Percentiles rank a stretch among this genome's conserved stretches.
These are phyloP conservation scores for Globodera ellingtonae DNA, from an alignment of 1,140 invertebrate species.

Conservation along the genomic window DNA sequence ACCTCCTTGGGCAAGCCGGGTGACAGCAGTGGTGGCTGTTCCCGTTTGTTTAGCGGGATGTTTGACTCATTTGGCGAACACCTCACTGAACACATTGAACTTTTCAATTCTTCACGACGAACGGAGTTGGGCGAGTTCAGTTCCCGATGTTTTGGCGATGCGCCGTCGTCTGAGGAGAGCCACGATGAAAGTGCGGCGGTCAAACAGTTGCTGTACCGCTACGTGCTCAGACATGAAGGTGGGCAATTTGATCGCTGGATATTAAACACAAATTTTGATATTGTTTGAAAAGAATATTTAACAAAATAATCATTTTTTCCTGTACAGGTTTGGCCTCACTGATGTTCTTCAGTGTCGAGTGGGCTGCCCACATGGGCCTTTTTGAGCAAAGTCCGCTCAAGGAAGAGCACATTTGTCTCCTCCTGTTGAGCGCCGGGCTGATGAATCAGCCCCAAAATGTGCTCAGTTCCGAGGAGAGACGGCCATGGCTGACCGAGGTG, in stretches of 20 bases:
- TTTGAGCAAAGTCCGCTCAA: constrained; percentile 23
- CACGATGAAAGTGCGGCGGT: neutral
- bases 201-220: neutral
- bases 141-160: neutral
- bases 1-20: neutral
- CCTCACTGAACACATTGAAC: constrained; percentile 33
- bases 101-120: neutral
- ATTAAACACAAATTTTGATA: no score
- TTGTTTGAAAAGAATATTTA: neutral
- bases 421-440: constrained; percentile 15
- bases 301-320: no score
- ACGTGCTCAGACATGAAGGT: neutral
- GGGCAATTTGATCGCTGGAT: neutral
- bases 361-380: constrained; percentile 19
- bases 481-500: neutral
- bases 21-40: neutral
- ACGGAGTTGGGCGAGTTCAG: neutral
- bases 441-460: neutral
- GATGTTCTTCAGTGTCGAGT: constrained; percentile 35
- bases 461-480: neutral
- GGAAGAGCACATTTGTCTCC: constrained; percentile 33
- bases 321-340: constrained; percentile 31
- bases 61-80: constrained; percentile 34
- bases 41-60: neutral
- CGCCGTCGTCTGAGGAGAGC: neutral